Evolutionary conservation across 2,888 invertebrate genomes (phyloP).

Genomic region (Ephialtes manifestator): DNA sequence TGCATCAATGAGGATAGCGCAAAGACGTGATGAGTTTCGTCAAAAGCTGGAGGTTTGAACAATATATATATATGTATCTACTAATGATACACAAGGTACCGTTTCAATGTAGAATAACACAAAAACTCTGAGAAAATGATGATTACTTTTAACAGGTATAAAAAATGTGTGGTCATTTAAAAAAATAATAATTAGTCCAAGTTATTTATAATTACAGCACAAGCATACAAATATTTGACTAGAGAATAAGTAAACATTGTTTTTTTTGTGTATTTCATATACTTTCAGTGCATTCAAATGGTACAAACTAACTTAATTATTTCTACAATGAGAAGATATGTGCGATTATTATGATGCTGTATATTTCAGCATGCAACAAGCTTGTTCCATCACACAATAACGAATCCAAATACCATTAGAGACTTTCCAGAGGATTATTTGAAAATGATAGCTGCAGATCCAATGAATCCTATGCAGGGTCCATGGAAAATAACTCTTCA

Average conservation of each 20-base stretch:
- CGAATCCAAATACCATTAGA: constrained; percentile 89
- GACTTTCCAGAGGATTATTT: constrained; percentile 92
- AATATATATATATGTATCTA: neutral
- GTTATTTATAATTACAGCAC: no score
- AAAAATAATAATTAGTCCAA: no score
- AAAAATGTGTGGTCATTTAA: no score
- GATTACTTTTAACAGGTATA: no score
- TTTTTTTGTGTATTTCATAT: no score
- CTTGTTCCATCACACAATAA: constrained; percentile 90
- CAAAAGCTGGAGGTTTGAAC: constrained; percentile 88
- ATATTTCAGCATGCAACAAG: constrained; percentile 87
- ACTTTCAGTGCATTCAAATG: no score
- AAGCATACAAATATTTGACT: no score
- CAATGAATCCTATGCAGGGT: constrained; percentile 89
- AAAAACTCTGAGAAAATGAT: no score
- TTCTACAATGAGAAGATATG: neutral
- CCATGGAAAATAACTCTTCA: constrained; percentile 95
- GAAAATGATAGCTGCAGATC: constrained; percentile 89
- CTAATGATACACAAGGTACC: neutral
- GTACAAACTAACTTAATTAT: no score
- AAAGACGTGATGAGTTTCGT: constrained; percentile 89
- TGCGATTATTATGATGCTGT: neutral
- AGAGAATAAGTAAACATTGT: no score
- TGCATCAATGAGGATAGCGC: constrained; percentile 74
- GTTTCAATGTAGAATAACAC: no score